Conservation (phyloP, 2,888 invertebrate species). For the Machimus atricapillus region DNA sequence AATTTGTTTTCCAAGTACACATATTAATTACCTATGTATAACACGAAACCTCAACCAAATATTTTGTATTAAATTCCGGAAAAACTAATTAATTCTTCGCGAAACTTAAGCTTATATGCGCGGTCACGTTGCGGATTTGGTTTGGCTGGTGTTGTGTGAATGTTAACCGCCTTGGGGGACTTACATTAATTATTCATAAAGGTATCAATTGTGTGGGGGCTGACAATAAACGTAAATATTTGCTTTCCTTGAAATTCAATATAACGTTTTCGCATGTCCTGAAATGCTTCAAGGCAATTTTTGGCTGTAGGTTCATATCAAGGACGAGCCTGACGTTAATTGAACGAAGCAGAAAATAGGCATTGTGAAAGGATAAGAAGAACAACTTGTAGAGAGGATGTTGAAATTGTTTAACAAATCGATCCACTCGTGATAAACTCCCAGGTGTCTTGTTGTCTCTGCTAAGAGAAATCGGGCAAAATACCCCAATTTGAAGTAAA, state of each 20-base stretch:
- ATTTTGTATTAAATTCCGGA: not conserved
- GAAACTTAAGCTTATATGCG: not conserved
- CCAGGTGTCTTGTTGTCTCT: not conserved
- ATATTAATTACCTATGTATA: not conserved
- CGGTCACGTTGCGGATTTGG: not conserved
- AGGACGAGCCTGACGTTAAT: not conserved
- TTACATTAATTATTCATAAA: constrained; percentile 24
- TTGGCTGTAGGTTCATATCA: not conserved
- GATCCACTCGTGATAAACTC: not conserved
- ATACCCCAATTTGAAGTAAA: not conserved
- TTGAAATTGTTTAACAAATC: not conserved
- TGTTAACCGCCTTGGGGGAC: not conserved
- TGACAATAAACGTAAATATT: constrained; percentile 12
- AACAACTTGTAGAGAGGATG: not conserved
- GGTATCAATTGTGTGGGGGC: not conserved
- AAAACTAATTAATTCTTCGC: not conserved
- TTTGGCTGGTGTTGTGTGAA: not conserved
- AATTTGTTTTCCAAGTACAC: not conserved
- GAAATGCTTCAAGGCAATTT: not conserved
- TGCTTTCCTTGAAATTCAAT: not conserved
- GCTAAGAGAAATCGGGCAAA: not conserved
- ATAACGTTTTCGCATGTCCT: not conserved
- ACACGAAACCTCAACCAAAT: not conserved
- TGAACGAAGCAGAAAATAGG: not conserved
- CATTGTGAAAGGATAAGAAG: not conserved